These are phyloP conservation scores for Drosophila bipectinata DNA, from an alignment of 1,140 invertebrate genomes.

Conservation along the genomic window DNA sequence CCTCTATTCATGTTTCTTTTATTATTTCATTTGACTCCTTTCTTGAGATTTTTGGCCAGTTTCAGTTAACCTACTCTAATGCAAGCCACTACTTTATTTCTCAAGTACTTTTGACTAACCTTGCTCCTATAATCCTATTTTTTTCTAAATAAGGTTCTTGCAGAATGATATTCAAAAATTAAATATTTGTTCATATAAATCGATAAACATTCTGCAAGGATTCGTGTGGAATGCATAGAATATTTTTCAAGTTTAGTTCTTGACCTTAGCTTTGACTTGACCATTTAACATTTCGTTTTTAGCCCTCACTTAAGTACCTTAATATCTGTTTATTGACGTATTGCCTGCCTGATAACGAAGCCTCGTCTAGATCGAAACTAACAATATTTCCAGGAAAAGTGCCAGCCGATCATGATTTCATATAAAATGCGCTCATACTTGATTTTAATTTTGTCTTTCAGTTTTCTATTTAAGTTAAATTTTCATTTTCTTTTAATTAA, in stretches of 20 bases:
- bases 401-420: constrained; percentile 45
- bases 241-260: constrained; percentile 39
- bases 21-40: constrained; percentile 29
- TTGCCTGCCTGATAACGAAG: constrained; percentile 45
- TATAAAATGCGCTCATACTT: constrained; percentile 71
- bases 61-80: constrained; percentile 31
- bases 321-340: constrained; percentile 40
- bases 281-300: constrained; percentile 35
- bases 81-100: constrained; percentile 31
- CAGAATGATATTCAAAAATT: neutral
- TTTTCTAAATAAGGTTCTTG: constrained; percentile 13
- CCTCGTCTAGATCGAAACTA: constrained; percentile 46
- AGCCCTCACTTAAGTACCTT: constrained; percentile 26
- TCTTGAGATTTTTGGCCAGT: constrained; percentile 42
- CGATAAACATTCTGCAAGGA: constrained; percentile 18
- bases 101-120: constrained; percentile 36
- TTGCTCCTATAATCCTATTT: constrained; percentile 2
- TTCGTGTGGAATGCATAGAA: constrained; percentile 34
- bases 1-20: constrained; percentile 32
- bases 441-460: constrained; percentile 11
- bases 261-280: constrained; percentile 47
- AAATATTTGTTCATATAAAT: neutral
- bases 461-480: constrained; percentile 11
- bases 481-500: constrained; percentile 3
- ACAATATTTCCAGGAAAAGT: constrained; percentile 43